Conservation (phyloP, 2,888 invertebrate genomes). For the Ophion ellenae region DNA sequence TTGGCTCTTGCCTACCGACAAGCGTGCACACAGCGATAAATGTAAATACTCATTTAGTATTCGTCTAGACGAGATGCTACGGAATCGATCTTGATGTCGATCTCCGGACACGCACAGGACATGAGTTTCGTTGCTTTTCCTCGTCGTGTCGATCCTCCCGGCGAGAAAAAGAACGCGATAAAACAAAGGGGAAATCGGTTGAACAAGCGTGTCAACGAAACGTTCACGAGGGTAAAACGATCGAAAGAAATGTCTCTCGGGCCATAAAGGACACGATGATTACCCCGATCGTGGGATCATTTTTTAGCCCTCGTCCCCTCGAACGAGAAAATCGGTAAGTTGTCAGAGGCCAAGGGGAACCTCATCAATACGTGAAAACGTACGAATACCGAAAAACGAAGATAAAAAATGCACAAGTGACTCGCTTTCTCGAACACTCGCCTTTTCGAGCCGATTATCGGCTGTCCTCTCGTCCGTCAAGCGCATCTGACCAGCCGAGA, state of each 20-base stretch:
- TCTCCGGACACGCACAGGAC: conserved; percentile 30
- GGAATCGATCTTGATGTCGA: conserved; percentile 52
- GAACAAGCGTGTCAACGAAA: conserved; percentile 59
- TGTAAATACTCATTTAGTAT: conserved; percentile 53
- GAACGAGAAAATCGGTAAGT: conserved; percentile 59
- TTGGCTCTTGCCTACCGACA: background rate
- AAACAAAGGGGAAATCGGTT: conserved; percentile 26
- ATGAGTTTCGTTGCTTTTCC: background rate
- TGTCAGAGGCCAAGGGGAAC: conserved; percentile 43
- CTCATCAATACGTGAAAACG: conserved; percentile 50
- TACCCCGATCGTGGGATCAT: conserved; percentile 20
- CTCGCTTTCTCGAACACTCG: conserved; percentile 15
- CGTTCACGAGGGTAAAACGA: conserved; percentile 21
- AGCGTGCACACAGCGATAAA: background rate
- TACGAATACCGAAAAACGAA: conserved; percentile 1
- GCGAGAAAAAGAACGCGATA: background rate
- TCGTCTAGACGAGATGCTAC: conserved; percentile 58
- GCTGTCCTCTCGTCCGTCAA: conserved; percentile 64
- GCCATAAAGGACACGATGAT: conserved; percentile 19
- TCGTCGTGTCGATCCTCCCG: background rate
- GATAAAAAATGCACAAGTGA: conserved; percentile 18
- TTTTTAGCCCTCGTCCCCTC: conserved; percentile 13
- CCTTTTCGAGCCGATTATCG: conserved; percentile 47
- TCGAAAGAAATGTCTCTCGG: conserved; percentile 41
- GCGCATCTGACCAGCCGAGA: conserved; percentile 72